Evolutionary conservation across 64 coral and sea anemone genomes (phyloP), one percentile per base, ranked within the genome.

Genomic region (Dendronephthya gigantea): DNA sequence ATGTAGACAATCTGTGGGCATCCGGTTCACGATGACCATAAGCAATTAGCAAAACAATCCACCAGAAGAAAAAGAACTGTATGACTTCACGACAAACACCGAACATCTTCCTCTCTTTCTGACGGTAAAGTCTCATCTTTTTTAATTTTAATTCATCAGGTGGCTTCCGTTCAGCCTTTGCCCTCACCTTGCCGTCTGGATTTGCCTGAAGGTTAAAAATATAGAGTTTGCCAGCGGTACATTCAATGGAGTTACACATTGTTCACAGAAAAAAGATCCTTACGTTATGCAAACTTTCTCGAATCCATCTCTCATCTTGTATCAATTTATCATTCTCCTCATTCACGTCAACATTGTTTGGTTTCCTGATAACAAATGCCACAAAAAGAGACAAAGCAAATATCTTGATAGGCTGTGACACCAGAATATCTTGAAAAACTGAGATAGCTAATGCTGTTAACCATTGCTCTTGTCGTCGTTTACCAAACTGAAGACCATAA

Each of bases 21-120:
- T 97, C 86, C 28, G 94, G 92, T 72, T 97, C 94, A 45, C 92
- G 87, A 82, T 97, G 89, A n/a, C 89, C 94, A 17, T 97, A 93
- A 12, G 94, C 94, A 40, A 90, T 90, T 35, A 93, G 49, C 4
- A 97, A 51, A 11, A 97, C 94, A n/a, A 97, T 58, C 92, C 92
- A 93, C 40, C 93, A 92, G 84, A 97, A 97, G 49, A 97, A 1
- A 37, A 92, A 86, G 50, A 91, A 97, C 47, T 93, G 84, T 22
- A 93, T 50, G 4, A 97, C 91, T 85, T 97, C 94, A 37, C 82
- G 84, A 28, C 93, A 91, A 9, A 97, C 92, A 9, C 86, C 86
- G 29, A 89, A 91, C 94, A 97, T 97, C 68, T 93, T 93, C 1
- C 92, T 76, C 48, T 97, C 94, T 81, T 93, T 97, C 33, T 91